Evolutionary conservation across 2,113 vertebrate species (phyloP), one percentile per base, ranked within the genome.

Genomic region (Dipodomys ordii): DNA sequence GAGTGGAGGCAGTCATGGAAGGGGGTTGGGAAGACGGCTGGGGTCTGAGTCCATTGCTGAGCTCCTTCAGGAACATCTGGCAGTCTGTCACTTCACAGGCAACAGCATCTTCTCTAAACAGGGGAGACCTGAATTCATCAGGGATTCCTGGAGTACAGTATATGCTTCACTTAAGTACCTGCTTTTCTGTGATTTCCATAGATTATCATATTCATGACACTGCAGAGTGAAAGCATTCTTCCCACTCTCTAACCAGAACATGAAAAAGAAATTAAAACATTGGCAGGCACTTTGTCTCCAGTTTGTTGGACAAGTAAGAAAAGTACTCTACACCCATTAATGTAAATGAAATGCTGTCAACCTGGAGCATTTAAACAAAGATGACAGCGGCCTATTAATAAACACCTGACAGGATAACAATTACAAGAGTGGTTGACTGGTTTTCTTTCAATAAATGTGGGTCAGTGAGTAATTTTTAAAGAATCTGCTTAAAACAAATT

Each of bases 121-220:
- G 97, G 97, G 98, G 96, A 98, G 98, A 98, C 98, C 97, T 80
- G 96, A 98, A 98, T 97, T 98, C 97, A 98, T 98, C 98, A 98
- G 98, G 98, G 98, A 98, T 98, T 97, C 98, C 98, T 97, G 95
- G 97, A 97, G 97, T 97, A 98, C 97, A 97, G 98, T 98, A 97
- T 98, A 98, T 98, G 98, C 98, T 98, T 98, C 98, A 99, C 97
- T 98, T 98, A 98, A 98, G 98, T 98, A 98, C 98, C 98, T 98
- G 98, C 97, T 98, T 98, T 97, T 97, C 98, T 57, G 88, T 98
- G 98, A 99, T 99, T 99, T 98, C 98, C 98, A 98, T 98, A 98
- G 98, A 99, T 99, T 99, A 99, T 98, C 99, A 99, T 99, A 99
- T 98, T 99, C 98, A 98, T 99, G 98, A 98, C 97, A 98, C 95